Conservation (phyloP, 2,888 invertebrate genomes). For the Andrena haemorrhoa region DNA sequence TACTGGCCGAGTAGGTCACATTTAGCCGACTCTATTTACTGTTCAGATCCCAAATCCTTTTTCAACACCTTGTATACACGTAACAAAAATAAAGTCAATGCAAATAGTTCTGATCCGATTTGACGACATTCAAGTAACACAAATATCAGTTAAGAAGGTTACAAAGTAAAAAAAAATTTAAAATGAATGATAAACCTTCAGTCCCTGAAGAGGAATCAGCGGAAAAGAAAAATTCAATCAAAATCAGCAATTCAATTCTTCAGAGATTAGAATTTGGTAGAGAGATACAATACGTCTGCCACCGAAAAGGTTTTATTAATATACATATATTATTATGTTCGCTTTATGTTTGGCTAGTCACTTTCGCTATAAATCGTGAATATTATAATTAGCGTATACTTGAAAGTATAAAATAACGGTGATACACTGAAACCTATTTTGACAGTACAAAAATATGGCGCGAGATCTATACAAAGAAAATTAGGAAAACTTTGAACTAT, state of each 20-base stretch:
- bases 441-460: background rate
- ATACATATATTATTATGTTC: background rate
- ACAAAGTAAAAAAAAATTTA: background rate
- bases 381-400: background rate
- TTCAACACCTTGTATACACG: background rate
- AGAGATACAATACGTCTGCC: background rate
- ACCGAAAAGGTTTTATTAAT: background rate
- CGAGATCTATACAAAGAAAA: background rate
- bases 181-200: background rate
- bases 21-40: too few relatives aligned
- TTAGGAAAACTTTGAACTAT: background rate
- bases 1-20: too few relatives aligned
- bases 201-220: background rate
- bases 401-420: background rate
- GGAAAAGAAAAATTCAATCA: background rate
- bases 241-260: background rate
- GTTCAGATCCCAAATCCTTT: background rate
- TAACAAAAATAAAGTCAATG: background rate
- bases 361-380: background rate
- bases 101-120: background rate
- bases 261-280: background rate
- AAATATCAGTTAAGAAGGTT: constrained; percentile 5
- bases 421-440: background rate
- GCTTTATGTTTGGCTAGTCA: background rate
- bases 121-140: constrained; percentile 1